phyloP scores from a whole-genome alignment of 1,140 invertebrate species.

The Listronotus oregonensis region DNA sequence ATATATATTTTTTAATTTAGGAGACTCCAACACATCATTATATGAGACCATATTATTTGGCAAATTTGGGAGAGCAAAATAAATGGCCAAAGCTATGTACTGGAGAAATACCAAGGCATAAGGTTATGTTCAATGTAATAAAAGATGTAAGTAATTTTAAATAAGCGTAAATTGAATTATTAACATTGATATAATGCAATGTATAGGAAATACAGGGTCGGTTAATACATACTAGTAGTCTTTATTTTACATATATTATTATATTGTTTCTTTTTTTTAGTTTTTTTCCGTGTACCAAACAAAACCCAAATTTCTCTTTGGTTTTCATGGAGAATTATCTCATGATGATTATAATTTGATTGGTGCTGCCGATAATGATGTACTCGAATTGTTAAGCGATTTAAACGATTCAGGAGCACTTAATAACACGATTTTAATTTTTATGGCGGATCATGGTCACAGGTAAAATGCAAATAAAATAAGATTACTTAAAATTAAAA shows the following conservation, averaged over 20 bases:
- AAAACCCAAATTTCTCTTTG: conserved; percentile 81
- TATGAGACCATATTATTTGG: conserved; percentile 79
- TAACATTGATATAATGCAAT: conserved; percentile 6
- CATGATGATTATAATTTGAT: conserved; percentile 84
- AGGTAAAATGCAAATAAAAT: conserved; percentile 59
- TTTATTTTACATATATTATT: too few species aligned
- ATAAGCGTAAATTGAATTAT: neutral
- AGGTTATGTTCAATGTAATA: conserved; percentile 67
- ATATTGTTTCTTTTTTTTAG: conserved; percentile 41
- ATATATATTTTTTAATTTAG: conserved; percentile 26
- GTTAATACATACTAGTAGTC: too few species aligned
- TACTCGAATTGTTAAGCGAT: conserved; percentile 66
- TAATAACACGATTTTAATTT: conserved; percentile 79
- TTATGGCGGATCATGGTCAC: conserved; percentile 90
- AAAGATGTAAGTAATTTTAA: conserved; percentile 62
- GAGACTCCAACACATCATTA: conserved; percentile 89
- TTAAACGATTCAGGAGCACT: conserved; percentile 66
- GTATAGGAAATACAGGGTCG: too few species aligned
- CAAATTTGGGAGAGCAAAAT: conserved; percentile 60
- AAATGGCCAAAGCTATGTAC: conserved; percentile 72
- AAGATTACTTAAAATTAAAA: too few species aligned
- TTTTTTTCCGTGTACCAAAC: conserved; percentile 65
- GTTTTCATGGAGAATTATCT: conserved; percentile 87
- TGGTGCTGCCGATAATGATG: conserved; percentile 74
- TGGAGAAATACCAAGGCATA: conserved; percentile 76